These are phyloP conservation scores for Coreoperca whiteheadi DNA, from an alignment of 2,113 vertebrate genomes.

Conservation along the genomic window DNA sequence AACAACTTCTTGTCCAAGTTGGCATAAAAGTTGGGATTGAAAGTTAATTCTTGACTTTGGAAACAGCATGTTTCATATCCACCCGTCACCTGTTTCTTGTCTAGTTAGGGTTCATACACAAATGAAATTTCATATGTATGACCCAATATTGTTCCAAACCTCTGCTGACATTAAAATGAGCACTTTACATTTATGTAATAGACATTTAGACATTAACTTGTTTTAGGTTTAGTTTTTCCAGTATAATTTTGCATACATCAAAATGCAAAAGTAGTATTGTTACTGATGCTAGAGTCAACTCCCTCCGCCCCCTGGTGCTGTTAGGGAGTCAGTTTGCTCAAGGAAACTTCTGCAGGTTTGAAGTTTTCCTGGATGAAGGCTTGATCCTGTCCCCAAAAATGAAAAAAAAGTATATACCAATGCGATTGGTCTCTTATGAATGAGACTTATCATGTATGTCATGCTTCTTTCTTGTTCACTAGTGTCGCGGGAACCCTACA, in stretches of 20 bases:
- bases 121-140: not conserved
- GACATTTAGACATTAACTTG: not conserved
- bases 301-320: not conserved
- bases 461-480: conserved; percentile 35
- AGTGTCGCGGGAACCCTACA: conserved; percentile 99
- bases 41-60: not conserved
- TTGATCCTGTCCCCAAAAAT: not conserved
- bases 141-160: not conserved
- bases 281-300: not conserved
- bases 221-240: not conserved
- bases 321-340: not conserved
- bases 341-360: not conserved
- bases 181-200: not conserved
- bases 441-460: not conserved
- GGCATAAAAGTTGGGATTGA: not conserved
- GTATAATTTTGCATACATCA: not conserved
- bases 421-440: not conserved
- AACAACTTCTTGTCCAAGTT: not conserved
- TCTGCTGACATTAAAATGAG: not conserved
- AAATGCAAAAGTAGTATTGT: not conserved
- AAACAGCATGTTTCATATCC: not conserved
- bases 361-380: not conserved
- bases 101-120: not conserved
- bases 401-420: not conserved
- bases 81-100: not conserved